A percentile compares a stretch with the other conserved stretches of the same genome.
Conservation (phyloP, 2,113 vertebrate genomes). For the Sebastes schlegelii region DNA sequence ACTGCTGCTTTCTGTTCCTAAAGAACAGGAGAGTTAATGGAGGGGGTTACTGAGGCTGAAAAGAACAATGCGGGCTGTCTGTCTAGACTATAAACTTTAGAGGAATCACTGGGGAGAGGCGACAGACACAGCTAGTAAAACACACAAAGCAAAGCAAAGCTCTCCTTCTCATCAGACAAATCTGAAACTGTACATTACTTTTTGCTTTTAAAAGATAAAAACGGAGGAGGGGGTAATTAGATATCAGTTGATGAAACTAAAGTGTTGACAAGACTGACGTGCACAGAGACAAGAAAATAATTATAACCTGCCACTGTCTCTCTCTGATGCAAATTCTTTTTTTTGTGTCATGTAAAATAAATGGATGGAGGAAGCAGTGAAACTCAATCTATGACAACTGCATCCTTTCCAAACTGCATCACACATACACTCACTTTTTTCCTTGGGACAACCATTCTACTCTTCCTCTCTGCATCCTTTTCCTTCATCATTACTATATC, state of each 20-base stretch:
- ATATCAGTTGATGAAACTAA: neutral
- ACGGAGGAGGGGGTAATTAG: constrained; percentile 21
- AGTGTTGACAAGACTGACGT: constrained; percentile 4
- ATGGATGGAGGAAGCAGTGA: neutral
- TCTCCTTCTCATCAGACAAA: neutral
- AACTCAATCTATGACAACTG: neutral
- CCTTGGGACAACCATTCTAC: neutral
- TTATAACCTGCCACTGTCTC: constrained; percentile 18
- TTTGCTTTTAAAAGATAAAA: constrained; percentile 48
- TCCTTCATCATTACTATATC: neutral
- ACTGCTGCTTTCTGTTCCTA: constrained; percentile 41
- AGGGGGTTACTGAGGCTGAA: constrained; percentile 54
- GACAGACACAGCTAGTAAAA: constrained; percentile 13
- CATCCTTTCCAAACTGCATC: neutral
- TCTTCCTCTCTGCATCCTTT: neutral
- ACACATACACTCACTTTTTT: neutral
- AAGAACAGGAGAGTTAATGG: constrained; percentile 54
- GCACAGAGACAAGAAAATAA: neutral
- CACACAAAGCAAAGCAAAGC: neutral
- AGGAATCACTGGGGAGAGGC: constrained; percentile 33
- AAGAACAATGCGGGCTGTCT: constrained; percentile 42
- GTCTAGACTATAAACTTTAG: neutral
- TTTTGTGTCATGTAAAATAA: neutral
- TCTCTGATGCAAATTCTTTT: constrained; percentile 16
- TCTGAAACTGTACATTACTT: no score